These are phyloP conservation scores for Maniola jurtina DNA, from an alignment of 1,140 invertebrate species.

Conservation along the genomic window DNA sequence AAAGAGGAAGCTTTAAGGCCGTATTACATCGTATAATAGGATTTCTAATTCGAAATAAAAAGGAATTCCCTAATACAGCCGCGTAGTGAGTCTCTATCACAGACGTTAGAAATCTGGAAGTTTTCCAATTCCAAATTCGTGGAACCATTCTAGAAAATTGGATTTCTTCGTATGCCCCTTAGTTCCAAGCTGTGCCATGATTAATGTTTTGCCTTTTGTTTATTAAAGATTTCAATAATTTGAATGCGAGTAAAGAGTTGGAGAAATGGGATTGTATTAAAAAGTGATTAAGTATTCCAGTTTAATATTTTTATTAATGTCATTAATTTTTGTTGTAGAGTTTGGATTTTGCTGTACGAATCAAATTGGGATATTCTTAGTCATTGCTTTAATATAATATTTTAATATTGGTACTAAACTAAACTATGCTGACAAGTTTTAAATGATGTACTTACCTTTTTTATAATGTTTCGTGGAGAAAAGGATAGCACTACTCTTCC, in stretches of 20 bases:
- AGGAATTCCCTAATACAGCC: constrained; percentile 20
- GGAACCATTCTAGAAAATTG: constrained; percentile 50
- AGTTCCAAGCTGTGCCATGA: constrained; percentile 41
- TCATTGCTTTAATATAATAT: too few species aligned
- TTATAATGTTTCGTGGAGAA: too few species aligned
- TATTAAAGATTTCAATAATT: constrained; percentile 14
- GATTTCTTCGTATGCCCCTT: constrained; percentile 46
- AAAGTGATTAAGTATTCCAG: neutral
- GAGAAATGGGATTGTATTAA: neutral
- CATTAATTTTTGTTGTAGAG: neutral
- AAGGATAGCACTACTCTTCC: too few species aligned
- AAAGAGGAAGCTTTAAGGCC: neutral
- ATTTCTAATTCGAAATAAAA: constrained; percentile 27
- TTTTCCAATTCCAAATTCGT: constrained; percentile 52
- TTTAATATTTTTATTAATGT: neutral
- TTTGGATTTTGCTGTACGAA: neutral
- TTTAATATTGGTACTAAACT: too few species aligned
- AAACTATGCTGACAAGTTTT: too few species aligned
- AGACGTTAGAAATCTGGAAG: constrained; percentile 51
- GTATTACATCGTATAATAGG: constrained; percentile 8
- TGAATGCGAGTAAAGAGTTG: constrained; percentile 6
- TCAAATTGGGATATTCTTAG: too few species aligned
- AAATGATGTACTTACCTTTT: too few species aligned
- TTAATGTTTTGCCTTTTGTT: constrained; percentile 15
- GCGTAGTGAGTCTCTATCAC: constrained; percentile 37